Base-by-base conservation (phyloP, 1,140 invertebrate species). In the Drosophila oshimai region DNA sequence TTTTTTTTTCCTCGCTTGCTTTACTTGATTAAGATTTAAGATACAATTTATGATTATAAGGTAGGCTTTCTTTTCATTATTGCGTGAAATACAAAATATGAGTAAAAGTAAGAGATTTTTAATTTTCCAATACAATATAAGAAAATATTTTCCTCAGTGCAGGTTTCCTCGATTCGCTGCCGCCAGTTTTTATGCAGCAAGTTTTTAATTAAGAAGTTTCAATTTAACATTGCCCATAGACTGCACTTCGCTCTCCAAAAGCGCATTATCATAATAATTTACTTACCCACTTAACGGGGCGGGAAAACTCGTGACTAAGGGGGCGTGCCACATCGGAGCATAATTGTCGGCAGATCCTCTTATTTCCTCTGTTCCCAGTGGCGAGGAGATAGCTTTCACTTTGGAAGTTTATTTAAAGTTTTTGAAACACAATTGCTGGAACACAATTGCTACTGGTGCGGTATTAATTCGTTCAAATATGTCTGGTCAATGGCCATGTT, bases 201-300 rank as follows among this genome's bases (percentile, higher is more conserved):
- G 80, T 80, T 86, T 86, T 87, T 86, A 86, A 86, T 86, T 86
- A 87, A 86, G 71, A 86, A 86, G 65, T 87, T 87, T 80, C 80
- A 60, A 75, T 86, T 84, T 84, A 73, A 67, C 51, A 61, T 54
- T 54, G 49, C 51, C 45, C 61, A 65, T 61, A 60, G 77, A 71
- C 68, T 61, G 28, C 49, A 33, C 42, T 73, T 29, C 42, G 33
- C 24, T 50, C 22, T 36, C 26, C 33, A 37, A 33, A 45, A 39
- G 68, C 42, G 68, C 54, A 74, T 68, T 72, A 86, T 84, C 67
- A 86, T 76, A 80, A 73, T 84, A 86, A 84, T 84, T 86, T 86
- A 84, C 80, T 86, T 62, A 75, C 70, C 68, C 72, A 80, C 65
- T 86, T 84, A 79, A 36, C 31, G 29, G 44, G 55, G 28, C 18